phyloP scores from a whole-genome alignment of 2,113 vertebrate species.

The Tilapia sparmanii region DNA sequence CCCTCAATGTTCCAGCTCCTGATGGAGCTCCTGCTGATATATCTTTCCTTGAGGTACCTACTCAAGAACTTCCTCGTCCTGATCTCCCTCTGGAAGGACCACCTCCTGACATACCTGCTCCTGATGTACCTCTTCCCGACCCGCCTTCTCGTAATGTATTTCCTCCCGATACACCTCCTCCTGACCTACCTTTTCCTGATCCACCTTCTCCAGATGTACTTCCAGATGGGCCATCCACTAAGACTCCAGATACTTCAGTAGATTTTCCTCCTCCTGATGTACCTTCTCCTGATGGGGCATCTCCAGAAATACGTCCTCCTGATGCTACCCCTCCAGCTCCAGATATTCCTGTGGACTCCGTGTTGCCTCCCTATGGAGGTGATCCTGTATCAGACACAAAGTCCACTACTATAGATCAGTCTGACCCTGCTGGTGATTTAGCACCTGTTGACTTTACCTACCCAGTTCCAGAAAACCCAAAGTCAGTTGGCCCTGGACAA shows the following conservation, averaged over 20 bases:
- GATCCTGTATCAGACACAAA: not conserved
- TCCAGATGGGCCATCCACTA: not conserved
- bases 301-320: not conserved
- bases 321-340: not conserved
- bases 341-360: not conserved
- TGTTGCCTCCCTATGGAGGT: not conserved
- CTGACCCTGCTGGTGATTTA: not conserved
- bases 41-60: not conserved
- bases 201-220: not conserved
- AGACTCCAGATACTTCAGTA: not conserved
- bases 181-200: not conserved
- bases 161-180: not conserved
- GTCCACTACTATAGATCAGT: not conserved
- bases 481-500: not conserved
- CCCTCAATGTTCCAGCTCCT: not conserved
- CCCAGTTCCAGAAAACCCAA: not conserved
- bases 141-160: not conserved
- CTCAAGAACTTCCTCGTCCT: not conserved
- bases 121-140: not conserved
- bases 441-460: slow-evolving; percentile 40
- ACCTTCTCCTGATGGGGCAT: not conserved
- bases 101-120: not conserved
- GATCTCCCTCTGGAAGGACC: not conserved
- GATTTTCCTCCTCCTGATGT: not conserved
- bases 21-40: not conserved